These are phyloP conservation scores for Clarias pachynema DNA, from an alignment of 2,797 vertebrate species.

Conservation along the genomic window DNA sequence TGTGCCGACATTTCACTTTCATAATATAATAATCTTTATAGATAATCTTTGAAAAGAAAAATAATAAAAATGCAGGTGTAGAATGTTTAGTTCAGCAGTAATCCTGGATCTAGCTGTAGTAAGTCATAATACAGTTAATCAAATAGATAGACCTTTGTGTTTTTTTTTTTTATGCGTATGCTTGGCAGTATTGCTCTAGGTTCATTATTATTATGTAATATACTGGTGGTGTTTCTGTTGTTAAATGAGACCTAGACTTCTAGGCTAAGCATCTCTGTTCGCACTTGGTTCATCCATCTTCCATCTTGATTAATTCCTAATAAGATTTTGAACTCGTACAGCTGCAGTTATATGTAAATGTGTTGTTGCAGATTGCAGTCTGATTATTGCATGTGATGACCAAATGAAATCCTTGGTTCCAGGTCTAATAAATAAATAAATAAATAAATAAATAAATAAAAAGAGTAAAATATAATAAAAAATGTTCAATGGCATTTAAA, in stretches of 20 bases:
- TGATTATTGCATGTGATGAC: background rate
- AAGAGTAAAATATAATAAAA: too few relatives aligned
- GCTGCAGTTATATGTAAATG: background rate
- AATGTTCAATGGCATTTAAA: background rate
- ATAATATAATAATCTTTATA: too few relatives aligned
- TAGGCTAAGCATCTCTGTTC: background rate
- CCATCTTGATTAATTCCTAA: background rate
- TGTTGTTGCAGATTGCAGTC: background rate
- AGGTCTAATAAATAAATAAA: background rate
- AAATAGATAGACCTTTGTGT: background rate
- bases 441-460: background rate
- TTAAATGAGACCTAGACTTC: background rate
- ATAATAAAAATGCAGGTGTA: background rate
- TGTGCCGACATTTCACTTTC: background rate
- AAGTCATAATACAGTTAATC: background rate
- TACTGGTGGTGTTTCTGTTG: background rate
- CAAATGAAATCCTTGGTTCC: background rate
- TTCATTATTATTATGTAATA: background rate
- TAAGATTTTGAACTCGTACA: background rate
- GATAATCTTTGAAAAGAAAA: background rate
- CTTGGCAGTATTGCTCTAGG: background rate
- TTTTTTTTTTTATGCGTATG: background rate
- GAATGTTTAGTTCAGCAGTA: background rate
- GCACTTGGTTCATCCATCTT: constrained; percentile 3
- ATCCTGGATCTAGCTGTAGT: background rate